Evolutionary conservation across 2,797 vertebrate species (phyloP).

Genomic region (Coccyzus lansbergi): DNA sequence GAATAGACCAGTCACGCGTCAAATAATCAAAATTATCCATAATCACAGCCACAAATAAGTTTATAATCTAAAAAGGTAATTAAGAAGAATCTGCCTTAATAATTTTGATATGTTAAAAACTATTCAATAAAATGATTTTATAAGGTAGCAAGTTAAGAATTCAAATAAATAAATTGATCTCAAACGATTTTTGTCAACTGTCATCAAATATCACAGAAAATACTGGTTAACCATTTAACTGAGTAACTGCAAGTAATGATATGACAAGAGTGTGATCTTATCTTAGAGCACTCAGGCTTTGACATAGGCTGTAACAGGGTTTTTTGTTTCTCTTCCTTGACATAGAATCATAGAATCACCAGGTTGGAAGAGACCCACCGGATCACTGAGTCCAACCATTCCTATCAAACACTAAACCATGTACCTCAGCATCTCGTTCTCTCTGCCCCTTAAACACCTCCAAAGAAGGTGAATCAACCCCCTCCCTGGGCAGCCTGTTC

Average conservation of each 20-base stretch:
- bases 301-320: background rate
- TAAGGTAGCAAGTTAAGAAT: background rate
- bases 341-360: no score
- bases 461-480: no score
- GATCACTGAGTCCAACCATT: no score
- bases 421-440: no score
- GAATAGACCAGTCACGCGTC: conserved; percentile 98
- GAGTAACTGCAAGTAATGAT: background rate
- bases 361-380: no score
- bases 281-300: background rate
- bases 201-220: background rate
- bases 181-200: background rate
- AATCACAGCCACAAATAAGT: conserved; percentile 98
- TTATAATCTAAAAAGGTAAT: conserved; percentile 89
- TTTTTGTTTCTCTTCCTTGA: background rate
- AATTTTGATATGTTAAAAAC: background rate
- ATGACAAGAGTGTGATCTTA: background rate
- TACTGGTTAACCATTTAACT: background rate
- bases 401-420: no score
- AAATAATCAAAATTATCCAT: conserved; percentile 99
- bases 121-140: background rate
- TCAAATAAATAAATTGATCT: background rate
- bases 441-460: no score
- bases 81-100: background rate
- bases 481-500: no score